Conservation (phyloP, 2,797 vertebrate species). For the Microctenopoma steveboyesi region DNA sequence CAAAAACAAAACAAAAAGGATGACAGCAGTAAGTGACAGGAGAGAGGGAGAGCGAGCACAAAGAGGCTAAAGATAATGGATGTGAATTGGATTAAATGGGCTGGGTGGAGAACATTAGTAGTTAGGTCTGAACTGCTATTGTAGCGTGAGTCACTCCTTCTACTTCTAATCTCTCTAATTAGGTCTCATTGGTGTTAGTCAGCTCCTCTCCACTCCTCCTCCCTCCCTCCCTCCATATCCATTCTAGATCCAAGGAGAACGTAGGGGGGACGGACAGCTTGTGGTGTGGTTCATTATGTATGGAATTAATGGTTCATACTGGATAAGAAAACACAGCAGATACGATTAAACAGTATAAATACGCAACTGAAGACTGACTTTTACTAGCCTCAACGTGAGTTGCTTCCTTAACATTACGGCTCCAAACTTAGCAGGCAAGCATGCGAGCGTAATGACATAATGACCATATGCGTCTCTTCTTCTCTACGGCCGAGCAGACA, state of each 20-base stretch:
- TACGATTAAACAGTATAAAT: too few species aligned
- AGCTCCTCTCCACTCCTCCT: slow-evolving; percentile 21
- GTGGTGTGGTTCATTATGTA: slow-evolving; percentile 7
- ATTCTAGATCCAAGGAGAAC: slow-evolving; percentile 44
- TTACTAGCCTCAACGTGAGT: too few species aligned
- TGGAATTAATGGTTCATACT: slow-evolving; percentile 5
- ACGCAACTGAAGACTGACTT: too few species aligned
- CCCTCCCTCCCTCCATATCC: slow-evolving; percentile 14
- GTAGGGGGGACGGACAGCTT: slow-evolving; percentile 8
- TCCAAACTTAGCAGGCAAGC: not conserved
- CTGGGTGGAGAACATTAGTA: slow-evolving; percentile 77
- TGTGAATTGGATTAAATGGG: slow-evolving; percentile 79
- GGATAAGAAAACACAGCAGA: not conserved
- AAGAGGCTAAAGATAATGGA: slow-evolving; percentile 71
- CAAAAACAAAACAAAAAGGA: slow-evolving; percentile 48
- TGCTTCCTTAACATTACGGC: slow-evolving; percentile 2
- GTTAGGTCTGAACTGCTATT: slow-evolving; percentile 79
- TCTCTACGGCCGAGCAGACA: not conserved
- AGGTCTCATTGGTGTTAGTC: slow-evolving; percentile 70
- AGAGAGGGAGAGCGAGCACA: slow-evolving; percentile 41
- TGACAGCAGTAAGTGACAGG: slow-evolving; percentile 59
- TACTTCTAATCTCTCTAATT: slow-evolving; percentile 81
- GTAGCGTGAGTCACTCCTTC: slow-evolving; percentile 73
- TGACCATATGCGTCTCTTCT: not conserved
- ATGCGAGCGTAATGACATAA: not conserved